Base-by-base conservation (phyloP, 1,140 invertebrate species). In the Temnothorax curvispinosus region DNA sequence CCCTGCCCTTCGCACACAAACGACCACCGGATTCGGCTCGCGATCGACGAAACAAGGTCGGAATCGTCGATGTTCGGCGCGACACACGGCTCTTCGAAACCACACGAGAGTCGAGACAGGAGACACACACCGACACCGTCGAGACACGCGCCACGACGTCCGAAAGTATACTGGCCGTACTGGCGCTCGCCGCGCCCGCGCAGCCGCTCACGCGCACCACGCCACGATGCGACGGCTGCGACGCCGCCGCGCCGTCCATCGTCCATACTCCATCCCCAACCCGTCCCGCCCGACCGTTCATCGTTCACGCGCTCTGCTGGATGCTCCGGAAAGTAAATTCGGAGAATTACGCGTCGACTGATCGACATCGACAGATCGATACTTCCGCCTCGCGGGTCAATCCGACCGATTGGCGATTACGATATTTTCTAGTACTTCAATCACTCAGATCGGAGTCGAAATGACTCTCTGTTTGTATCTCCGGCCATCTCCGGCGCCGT, bases 101-200 rank as follows among this genome's bases (percentile, higher is more conserved):
- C 27, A 27, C 27, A 1, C 27, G 27, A 27, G 27, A 27, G 27
- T 27, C 27, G 27, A 27, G 27, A 27, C 27, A 1, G 27, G 27
- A 27, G 27, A 1, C 27, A 27, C 27, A 27, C 27, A 27, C 27
- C 27, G 87, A 81, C 91, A 87, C 91, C 38, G 38, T 6, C 18
- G 86, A 60, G 3, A 32, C 27, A 15, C 60, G 32, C 93, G 89
- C 58, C 88, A 72, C 93, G 88, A 87, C 89, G 93, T 93, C 91
- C 89, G 90, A 93, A 93, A 93, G 90, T 93, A 75, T 90, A 94
- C 93, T 94, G 93, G 87, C 89, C 27, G 27, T 27, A 27, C 27
- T 1, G 27, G 27, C 27, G 0, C 27, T 27, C 27, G 27, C 27
- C 27, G 21, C 21, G 21, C 21, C 21, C 21, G 21, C 21, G 21